Evolutionary conservation across 2,113 vertebrate genomes (phyloP).

Genomic region (Microcebus ravelobensis): DNA sequence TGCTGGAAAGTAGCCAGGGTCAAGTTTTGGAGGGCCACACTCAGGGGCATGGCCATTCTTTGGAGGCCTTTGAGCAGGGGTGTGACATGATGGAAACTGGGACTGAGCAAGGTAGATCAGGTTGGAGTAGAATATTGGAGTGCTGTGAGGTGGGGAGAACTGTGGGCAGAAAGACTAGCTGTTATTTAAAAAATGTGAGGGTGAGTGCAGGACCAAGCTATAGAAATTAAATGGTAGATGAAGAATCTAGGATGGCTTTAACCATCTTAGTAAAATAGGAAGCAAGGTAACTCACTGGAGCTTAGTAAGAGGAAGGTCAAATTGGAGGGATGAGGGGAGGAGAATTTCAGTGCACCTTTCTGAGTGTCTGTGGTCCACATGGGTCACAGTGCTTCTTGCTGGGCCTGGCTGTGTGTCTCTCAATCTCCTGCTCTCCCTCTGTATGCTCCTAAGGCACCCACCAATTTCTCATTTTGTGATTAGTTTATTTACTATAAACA

Average conservation of each 20-base stretch:
- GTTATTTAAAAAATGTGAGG: not conserved
- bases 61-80: not conserved
- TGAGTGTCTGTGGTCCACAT: not conserved
- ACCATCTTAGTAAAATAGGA: not conserved
- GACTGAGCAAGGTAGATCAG: not conserved
- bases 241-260: not conserved
- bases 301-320: not conserved
- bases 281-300: not conserved
- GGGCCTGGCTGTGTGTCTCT: not conserved
- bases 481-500: not conserved
- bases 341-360: not conserved
- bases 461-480: not conserved
- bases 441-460: not conserved
- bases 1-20: not conserved
- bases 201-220: not conserved
- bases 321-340: not conserved
- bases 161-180: not conserved
- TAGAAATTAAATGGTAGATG: not conserved
- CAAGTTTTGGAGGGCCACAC: not conserved
- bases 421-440: not conserved
- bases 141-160: not conserved
- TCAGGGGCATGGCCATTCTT: not conserved
- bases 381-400: not conserved
- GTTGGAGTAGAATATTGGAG: not conserved
- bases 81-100: not conserved